Conservation (phyloP, 2,113 vertebrate genomes). For the Semicossyphus pulcher region DNA sequence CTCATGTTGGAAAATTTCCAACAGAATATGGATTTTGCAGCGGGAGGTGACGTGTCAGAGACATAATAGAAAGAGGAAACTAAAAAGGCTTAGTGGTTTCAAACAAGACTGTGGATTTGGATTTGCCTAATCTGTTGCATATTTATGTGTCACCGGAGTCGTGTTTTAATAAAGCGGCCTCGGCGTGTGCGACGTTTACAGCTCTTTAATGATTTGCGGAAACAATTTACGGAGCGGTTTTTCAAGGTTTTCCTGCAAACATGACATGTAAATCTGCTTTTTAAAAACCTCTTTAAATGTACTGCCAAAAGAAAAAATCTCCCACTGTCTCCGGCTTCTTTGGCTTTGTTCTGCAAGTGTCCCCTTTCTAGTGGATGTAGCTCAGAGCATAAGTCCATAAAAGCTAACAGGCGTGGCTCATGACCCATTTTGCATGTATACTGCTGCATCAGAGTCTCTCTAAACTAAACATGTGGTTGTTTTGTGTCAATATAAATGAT, state of each 20-base stretch:
- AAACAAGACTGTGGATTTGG: slow-evolving; percentile 14
- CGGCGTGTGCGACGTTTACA: not conserved
- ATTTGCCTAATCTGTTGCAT: slow-evolving; percentile 47
- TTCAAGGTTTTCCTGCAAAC: not conserved
- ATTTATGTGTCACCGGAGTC: slow-evolving; percentile 1
- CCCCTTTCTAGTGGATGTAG: slow-evolving; percentile 1
- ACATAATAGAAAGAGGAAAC: not conserved
- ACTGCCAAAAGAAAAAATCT: not conserved
- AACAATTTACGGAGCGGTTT: not conserved
- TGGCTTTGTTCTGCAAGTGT: slow-evolving; percentile 2
- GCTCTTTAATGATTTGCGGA: not conserved
- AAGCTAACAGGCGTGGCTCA: not conserved
- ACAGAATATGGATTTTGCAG: slow-evolving; percentile 26
- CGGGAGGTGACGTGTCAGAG: slow-evolving; percentile 21
- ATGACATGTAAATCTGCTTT: not conserved
- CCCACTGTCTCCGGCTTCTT: too few species aligned
- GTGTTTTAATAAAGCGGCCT: not conserved
- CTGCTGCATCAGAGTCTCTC: too few species aligned
- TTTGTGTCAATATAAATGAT: not conserved
- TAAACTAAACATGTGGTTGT: too few species aligned
- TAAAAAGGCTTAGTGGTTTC: slow-evolving; percentile 27
- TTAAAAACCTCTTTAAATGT: slow-evolving; percentile 5
- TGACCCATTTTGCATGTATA: slow-evolving; percentile 17
- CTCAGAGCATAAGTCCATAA: slow-evolving; percentile 26
- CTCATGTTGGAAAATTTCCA: slow-evolving; percentile 20